phyloP scores from a whole-genome alignment of 2,797 vertebrate species.

The Numenius phaeopus region DNA sequence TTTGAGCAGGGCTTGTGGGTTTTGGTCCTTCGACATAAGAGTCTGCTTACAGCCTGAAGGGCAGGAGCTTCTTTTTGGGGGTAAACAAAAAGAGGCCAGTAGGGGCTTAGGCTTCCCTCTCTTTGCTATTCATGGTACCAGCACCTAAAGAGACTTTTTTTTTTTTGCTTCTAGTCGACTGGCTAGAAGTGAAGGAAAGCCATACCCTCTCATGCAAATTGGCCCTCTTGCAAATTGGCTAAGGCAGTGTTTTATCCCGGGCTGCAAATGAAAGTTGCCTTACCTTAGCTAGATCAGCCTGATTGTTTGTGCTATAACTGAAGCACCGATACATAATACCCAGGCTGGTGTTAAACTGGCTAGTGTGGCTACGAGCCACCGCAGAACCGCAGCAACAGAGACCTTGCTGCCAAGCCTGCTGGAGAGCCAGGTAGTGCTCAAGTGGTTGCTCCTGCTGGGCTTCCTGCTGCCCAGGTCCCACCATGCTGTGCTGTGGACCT shows the following conservation, averaged over 20 bases:
- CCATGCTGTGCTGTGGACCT: fast-evolving
- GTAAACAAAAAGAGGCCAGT: background rate
- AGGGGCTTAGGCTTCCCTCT: background rate
- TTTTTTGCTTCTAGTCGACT: background rate
- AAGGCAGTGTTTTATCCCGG: background rate
- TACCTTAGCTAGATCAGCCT: background rate
- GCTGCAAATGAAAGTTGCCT: background rate
- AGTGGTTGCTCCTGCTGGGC: background rate
- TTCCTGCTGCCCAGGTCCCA: background rate
- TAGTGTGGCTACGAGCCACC: background rate
- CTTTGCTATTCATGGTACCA: background rate
- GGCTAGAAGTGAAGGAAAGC: background rate
- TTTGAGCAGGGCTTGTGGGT: background rate
- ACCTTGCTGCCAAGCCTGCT: background rate
- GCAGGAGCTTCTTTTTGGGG: background rate
- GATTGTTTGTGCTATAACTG: background rate
- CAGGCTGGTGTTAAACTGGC: background rate
- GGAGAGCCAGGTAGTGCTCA: background rate
- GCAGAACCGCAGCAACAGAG: background rate
- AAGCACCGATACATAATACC: background rate
- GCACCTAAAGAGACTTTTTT: background rate
- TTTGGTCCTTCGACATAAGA: background rate
- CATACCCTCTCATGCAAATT: background rate
- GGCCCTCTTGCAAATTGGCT: background rate
- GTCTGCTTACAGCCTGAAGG: background rate